Base-by-base conservation (phyloP, 37 sponge, comb jelly and placozoan species). In the Cladorhizidae sp. region DNA sequence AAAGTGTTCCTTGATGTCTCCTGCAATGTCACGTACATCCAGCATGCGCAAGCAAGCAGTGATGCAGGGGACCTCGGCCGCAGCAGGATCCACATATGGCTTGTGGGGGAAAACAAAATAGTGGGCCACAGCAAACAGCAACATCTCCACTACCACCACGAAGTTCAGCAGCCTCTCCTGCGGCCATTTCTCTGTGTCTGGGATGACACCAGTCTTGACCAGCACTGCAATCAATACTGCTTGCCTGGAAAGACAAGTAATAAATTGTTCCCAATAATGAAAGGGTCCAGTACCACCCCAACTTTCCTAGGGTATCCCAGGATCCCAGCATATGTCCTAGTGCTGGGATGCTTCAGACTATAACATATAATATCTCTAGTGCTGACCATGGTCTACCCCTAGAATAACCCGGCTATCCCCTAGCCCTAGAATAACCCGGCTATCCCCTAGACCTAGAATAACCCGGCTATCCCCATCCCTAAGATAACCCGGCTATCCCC, bases 141-240 rank as follows among this genome's bases (percentile, higher is more conserved):
- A 84, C 98, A 97, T 97, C 80, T 97, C 98, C 36, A 97, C 71
- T 59, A 95, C 94, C 36, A 97, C 89, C 49, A 97, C 31, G 25
- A 94, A 86, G 72, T 97, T 91, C 78, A 85, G 86, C 12, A 93
- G 69, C 1, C 79, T 82, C 18, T 67, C 54, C 28, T 93, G 76
- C 54, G 79, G 45, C 25, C 83, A 35, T 35, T 82, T 32, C 91
- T 87, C 89, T 12, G 62, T 33, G 36, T 82, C 35, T 1, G 64
- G 69, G 42, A 93, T 32, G 25, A 62, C 83, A 5, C 62, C 73
- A 7, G 57, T 62, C 63, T 85, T 77, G n/a, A 76, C 86, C 22
- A 93, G 65, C 21, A 93, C 41, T 11, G 89, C 81, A 36, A 93
- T 81, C 12, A 81, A 14, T 14, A 93, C 62, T 20, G 83, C 42